Base-by-base conservation (phyloP, 2,888 invertebrate genomes). In the Pterobdella sp. region DNA sequence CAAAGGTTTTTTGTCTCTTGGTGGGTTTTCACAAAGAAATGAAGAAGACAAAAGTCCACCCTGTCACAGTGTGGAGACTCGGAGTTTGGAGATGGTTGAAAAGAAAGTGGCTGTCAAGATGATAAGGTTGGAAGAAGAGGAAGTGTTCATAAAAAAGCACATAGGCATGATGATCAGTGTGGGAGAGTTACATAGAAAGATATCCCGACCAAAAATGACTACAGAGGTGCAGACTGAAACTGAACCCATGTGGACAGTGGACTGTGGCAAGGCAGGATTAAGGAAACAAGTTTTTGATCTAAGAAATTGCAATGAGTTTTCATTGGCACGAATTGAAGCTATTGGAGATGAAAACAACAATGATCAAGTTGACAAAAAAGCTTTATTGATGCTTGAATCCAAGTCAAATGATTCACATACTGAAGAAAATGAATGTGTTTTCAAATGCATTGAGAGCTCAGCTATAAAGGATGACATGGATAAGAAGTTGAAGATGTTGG, bases 261-360 rank as follows among this genome's bases (percentile, higher is more conserved):
- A 72, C 22, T 36, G 60, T 22, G 72, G 35, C 29, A 63, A 63
- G 1, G 56, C 26, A 18, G 60, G 60, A 26, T 7, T 7, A 3
- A 63, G 29, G 22, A 69, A 42, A 1, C 52, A 72, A 68, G 29
- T 72, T 1, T 56, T 77, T 18, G 76, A 76, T 42, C 60, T 77
- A 37, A 56, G 68, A 18, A 73, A 49, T 69, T 75, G 72, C 64
- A 68, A 75, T 37, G 74, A 76, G 73, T 76, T 77, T 68, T 77
- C 77, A n/a, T 52, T 77, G 22, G 68, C 76, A n/a, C 72, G 76
- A 31, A 65, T 77, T 22, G 73, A 76, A 66, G 35, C 31, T 1
- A 26, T 1, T 18, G 37, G 36, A 29, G 71, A 56, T 34, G 56
- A 49, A 31, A 31, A 22, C 14, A 0, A 29, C 10, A n/a, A 56